Evolutionary conservation across 2,797 vertebrate species (phyloP).

Genomic region (Enteromius mattozi): DNA sequence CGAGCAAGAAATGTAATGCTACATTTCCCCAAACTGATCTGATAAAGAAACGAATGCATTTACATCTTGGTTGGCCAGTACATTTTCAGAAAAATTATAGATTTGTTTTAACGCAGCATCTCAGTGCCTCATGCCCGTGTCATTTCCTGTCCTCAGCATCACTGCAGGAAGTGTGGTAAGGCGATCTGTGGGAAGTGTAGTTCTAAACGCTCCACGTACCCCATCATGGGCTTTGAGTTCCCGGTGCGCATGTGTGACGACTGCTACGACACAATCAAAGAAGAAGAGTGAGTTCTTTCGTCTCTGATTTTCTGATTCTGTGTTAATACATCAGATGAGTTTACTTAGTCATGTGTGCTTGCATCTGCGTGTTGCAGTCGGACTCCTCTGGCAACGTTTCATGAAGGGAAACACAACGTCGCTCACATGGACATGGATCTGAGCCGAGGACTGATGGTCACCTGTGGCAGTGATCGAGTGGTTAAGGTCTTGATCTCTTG

Average conservation of each 20-base stretch:
- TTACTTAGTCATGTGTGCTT: neutral
- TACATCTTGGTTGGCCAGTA: neutral
- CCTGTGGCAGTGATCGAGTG: constrained; percentile 92
- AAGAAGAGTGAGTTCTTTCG: constrained; percentile 91
- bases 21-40: neutral
- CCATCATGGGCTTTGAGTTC: constrained; percentile 98
- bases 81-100: neutral
- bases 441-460: constrained; percentile 94
- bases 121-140: neutral
- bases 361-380: constrained; percentile 76
- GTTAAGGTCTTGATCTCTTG: constrained; percentile 84
- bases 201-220: constrained; percentile 92
- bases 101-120: neutral
- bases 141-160: constrained; percentile 81
- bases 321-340: neutral
- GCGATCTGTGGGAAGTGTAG: constrained; percentile 97
- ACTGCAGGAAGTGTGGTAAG: constrained; percentile 96
- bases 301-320: neutral
- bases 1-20: neutral
- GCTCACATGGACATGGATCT: constrained; percentile 96
- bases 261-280: constrained; percentile 93
- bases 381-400: constrained; percentile 92
- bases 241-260: constrained; percentile 94
- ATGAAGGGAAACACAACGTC: constrained; percentile 98
- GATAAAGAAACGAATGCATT: neutral